A percentile compares a stretch with the other conserved stretches of the same genome.
These are phyloP conservation scores for Caradrina kadenii DNA, from an alignment of 2,888 invertebrate species.

Conservation along the genomic window DNA sequence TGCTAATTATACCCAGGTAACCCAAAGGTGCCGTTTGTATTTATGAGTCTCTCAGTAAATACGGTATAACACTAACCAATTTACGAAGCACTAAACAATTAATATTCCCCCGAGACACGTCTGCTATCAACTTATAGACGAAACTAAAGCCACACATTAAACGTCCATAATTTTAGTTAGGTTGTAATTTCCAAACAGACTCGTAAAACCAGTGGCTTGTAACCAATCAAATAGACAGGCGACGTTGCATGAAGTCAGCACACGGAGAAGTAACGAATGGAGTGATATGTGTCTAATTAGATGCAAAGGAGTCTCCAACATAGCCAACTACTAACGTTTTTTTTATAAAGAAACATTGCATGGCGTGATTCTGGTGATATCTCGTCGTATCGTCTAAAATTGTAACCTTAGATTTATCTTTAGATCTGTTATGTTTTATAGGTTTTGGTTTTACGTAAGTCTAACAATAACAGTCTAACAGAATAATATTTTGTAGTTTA, in stretches of 20 bases:
- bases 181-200: slow-evolving; percentile 64
- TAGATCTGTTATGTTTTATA: too few relatives aligned
- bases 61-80: slow-evolving; percentile 40
- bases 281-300: background rate
- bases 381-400: too few relatives aligned
- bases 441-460: too few relatives aligned
- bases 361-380: background rate
- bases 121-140: slow-evolving; percentile 43
- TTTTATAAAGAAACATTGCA: too few relatives aligned
- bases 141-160: slow-evolving; percentile 57
- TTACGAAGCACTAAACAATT: slow-evolving; percentile 48
- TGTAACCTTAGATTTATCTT: background rate
- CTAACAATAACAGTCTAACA: too few relatives aligned
- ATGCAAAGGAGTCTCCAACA: background rate
- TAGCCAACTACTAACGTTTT: background rate
- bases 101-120: slow-evolving; percentile 45
- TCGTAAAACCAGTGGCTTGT: slow-evolving; percentile 62
- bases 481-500: background rate
- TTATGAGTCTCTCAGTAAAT: slow-evolving; percentile 25
- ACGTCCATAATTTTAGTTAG: slow-evolving; percentile 59
- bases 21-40: slow-evolving; percentile 38
- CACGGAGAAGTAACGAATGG: slow-evolving; percentile 37
- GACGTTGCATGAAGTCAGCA: slow-evolving; percentile 56
- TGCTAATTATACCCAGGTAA: slow-evolving; percentile 28
- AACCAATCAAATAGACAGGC: slow-evolving; percentile 64